phyloP scores from a whole-genome alignment of 2,888 invertebrate species.

The Microctonus brassicae region DNA sequence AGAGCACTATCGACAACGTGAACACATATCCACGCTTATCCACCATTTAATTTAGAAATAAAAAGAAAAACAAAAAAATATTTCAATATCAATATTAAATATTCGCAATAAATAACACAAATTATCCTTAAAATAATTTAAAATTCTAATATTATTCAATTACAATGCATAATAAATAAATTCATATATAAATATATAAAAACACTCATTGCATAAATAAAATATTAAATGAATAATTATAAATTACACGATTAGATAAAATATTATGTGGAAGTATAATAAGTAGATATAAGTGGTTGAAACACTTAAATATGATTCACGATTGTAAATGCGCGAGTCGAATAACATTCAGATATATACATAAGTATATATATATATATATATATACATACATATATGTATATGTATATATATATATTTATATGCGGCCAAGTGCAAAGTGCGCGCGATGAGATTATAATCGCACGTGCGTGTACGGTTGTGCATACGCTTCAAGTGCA shows the following conservation, averaged over 20 bases:
- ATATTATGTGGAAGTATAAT: not conserved
- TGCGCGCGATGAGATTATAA: slow-evolving; percentile 16
- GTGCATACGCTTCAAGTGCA: not conserved
- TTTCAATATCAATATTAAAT: too few species aligned
- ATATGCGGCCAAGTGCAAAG: slow-evolving; percentile 1
- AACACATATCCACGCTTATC: too few species aligned
- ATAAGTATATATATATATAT: not conserved
- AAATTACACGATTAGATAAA: not conserved
- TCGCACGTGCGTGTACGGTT: slow-evolving; percentile 22
- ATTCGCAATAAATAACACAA: too few species aligned
- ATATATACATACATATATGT: too few species aligned
- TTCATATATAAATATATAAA: too few species aligned
- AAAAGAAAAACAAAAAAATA: too few species aligned
- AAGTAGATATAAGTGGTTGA: not conserved
- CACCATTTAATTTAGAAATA: too few species aligned
- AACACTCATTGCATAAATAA: too few species aligned
- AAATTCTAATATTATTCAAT: too few species aligned
- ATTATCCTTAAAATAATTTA: too few species aligned
- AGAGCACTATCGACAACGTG: not conserved
- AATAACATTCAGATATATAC: not conserved
- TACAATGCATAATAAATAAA: too few species aligned
- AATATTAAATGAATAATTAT: slow-evolving; percentile 14
- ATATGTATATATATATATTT: too few species aligned
- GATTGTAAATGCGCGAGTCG: not conserved
- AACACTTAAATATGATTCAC: slow-evolving; percentile 11